A percentile compares a stretch with the other conserved stretches of the same genome.
phyloP scores from a whole-genome alignment of 2,113 vertebrate species.

The Dromiciops gliroides region DNA sequence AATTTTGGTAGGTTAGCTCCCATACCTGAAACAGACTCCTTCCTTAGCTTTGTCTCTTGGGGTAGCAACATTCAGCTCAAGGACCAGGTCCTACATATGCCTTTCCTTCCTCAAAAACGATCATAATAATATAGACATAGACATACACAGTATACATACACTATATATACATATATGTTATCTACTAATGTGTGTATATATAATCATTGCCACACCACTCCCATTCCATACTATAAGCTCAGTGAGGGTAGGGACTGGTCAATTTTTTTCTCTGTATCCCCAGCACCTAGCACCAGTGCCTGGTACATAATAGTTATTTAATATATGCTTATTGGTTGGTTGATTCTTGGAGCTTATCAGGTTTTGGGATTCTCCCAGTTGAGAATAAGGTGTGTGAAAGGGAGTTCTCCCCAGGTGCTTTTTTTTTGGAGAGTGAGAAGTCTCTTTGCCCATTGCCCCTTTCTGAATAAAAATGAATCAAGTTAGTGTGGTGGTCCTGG shows the following conservation, averaged over 20 bases:
- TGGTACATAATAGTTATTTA: neutral
- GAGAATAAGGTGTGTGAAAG: neutral
- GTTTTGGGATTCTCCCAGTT: neutral
- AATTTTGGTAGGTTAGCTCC: neutral
- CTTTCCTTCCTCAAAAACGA: no score
- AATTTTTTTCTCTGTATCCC: neutral
- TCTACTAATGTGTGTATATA: neutral
- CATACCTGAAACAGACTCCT: neutral
- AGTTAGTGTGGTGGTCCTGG: neutral
- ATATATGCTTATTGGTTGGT: neutral
- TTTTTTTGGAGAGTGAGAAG: neutral
- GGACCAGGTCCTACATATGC: neutral
- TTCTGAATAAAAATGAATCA: neutral
- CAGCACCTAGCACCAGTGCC: neutral
- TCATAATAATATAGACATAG: neutral
- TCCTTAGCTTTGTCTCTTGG: neutral
- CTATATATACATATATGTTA: neutral
- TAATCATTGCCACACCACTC: neutral
- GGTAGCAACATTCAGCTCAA: neutral
- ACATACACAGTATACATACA: no score
- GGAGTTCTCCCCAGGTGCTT: neutral
- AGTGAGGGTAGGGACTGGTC: neutral
- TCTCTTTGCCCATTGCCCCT: neutral
- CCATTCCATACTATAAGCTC: neutral
- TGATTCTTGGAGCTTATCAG: neutral